Base-by-base conservation (phyloP, 2,113 vertebrate genomes). In the Hyla sarda region DNA sequence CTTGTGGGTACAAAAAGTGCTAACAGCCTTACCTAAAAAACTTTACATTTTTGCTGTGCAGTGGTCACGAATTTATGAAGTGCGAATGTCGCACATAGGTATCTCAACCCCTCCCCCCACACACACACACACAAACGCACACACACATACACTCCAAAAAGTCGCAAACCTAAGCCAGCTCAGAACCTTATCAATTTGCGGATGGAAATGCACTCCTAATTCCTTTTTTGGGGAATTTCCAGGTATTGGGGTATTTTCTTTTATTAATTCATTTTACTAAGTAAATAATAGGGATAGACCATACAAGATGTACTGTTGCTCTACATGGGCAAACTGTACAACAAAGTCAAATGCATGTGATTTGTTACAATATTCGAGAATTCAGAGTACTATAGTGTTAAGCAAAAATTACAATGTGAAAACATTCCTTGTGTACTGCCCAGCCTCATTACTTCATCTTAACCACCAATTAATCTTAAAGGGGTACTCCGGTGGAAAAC, bases 371-470 rank as follows among this genome's bases (percentile, higher is more conserved):
- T 41, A 32, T 28, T 65, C 54, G 30, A 62, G 54, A 84, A 84
- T 76, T 76, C 76, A 72, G 56, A 84, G 54, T 60, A 75, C 62
- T 56, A 84, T 75, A 84, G 76, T 25, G 14, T 58, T 84, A 76
- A 48, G 34, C 72, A 84, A 72, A 76, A 65, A 62, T 19, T 60
- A 60, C 54, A 48, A 50, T 84, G 32, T 48, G 23, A 65, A 84
- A 84, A 76, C 72, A 84, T 75, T 76, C 48, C 72, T 30, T 28
- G 58, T 23, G 54, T 84, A 28, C 34, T 30, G 69, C 54, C 14
- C 32, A 37, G 58, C n/a, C 41, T 62, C 41, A 48, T 34, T 30
- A 25, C 50, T 76, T 47, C 71, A 84, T 71, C 52, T 73, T 30
- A 83, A 23, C 72, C 56, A 76, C 82, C 82, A 41, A 48, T 76